Conservation (phyloP, 2,113 vertebrate species). For the Prinia subflava region DNA sequence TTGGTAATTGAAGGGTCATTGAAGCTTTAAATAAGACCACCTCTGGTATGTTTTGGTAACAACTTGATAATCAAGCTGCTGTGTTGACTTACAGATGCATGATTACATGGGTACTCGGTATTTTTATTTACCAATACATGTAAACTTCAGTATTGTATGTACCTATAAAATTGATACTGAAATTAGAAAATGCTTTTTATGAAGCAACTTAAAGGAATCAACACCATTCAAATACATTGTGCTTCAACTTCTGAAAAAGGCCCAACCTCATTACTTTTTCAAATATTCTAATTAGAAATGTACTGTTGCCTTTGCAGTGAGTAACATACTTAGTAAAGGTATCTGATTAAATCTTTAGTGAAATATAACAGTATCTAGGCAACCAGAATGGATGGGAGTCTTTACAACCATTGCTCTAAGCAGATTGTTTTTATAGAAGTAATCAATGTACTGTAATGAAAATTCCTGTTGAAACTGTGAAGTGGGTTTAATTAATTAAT, state of each 20-base stretch:
- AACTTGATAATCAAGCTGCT: not conserved
- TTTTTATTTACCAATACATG: not conserved
- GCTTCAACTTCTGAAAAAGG: not conserved
- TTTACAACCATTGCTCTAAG: not conserved
- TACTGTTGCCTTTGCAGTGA: not conserved
- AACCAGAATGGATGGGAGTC: not conserved
- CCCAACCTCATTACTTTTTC: not conserved
- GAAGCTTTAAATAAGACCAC: not conserved
- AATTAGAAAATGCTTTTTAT: not conserved
- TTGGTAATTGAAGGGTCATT: not conserved
- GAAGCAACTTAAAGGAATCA: not conserved
- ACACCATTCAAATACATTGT: not conserved
- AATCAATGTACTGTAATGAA: not conserved
- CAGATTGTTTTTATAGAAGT: not conserved
- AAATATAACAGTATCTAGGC: conserved; percentile 21
- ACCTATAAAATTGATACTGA: not conserved
- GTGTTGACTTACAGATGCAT: not conserved
- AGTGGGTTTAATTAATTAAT: not conserved
- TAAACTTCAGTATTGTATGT: not conserved
- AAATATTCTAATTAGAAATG: not conserved
- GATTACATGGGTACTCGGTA: accelerated
- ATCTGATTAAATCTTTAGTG: not conserved
- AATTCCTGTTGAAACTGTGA: not conserved
- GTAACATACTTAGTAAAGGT: not conserved
- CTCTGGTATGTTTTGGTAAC: not conserved